A percentile compares a stretch with the other conserved stretches of the same genome.
Evolutionary conservation across 2,113 vertebrate species (phyloP).

Genomic region (Myotis lucifugus): DNA sequence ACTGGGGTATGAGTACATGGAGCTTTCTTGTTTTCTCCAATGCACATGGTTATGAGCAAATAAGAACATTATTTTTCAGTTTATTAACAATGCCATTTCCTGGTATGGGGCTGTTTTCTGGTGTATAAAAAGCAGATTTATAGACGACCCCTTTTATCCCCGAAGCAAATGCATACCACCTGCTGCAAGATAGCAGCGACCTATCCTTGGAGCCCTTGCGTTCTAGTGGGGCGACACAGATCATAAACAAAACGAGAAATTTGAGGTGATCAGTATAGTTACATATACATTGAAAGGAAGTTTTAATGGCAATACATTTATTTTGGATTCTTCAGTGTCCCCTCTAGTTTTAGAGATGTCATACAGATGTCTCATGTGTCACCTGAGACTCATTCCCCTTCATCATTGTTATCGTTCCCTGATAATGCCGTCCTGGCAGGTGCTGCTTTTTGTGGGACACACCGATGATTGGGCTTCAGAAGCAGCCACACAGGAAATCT

Average conservation of each 20-base stretch:
- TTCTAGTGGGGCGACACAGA: background rate
- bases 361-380: background rate
- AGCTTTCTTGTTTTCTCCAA: background rate
- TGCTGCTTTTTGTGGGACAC: background rate
- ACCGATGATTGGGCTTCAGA: too few species aligned
- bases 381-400: background rate
- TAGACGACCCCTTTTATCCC: background rate
- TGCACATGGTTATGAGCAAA: background rate
- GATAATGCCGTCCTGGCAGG: background rate
- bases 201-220: background rate
- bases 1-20: background rate
- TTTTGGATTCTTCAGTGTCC: background rate
- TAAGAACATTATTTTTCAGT: background rate
- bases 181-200: background rate
- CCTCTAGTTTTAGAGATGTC: background rate
- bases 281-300: background rate
- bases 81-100: background rate
- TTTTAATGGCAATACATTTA: background rate
- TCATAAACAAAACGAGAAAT: background rate
- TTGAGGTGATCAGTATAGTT: background rate
- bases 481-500: fast-evolving
- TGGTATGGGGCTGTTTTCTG: background rate
- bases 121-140: background rate
- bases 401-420: too few species aligned
- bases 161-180: background rate